Evolutionary conservation across 2,888 invertebrate genomes (phyloP).

Genomic region (Byasa hedistus): DNA sequence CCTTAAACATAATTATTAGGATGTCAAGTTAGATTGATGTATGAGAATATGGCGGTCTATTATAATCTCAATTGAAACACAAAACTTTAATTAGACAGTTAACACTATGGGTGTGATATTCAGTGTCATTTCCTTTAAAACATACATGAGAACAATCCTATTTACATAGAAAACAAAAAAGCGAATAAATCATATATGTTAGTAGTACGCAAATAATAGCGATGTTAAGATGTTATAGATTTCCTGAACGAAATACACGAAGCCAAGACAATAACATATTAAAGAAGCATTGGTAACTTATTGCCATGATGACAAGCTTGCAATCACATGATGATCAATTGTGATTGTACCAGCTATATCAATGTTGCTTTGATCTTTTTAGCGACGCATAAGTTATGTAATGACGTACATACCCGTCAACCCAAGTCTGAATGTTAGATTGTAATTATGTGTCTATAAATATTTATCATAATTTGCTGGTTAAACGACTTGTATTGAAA

Average conservation of each 20-base stretch:
- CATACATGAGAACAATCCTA: background rate
- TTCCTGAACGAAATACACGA: background rate
- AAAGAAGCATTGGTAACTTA: background rate
- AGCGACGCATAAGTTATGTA: background rate
- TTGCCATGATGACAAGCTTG: background rate
- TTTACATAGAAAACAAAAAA: background rate
- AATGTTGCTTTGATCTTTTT: background rate
- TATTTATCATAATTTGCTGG: background rate
- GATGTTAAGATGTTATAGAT: background rate
- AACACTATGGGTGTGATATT: background rate
- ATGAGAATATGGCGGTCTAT: no score
- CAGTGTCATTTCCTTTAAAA: background rate
- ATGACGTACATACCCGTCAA: background rate
- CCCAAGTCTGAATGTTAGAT: background rate
- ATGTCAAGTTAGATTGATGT: no score
- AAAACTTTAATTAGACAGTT: background rate
- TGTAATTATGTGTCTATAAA: no score
- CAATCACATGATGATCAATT: background rate
- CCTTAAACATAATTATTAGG: no score
- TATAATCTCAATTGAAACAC: no score
- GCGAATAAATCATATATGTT: background rate
- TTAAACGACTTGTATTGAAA: background rate
- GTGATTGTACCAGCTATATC: background rate
- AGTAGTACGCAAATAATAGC: background rate
- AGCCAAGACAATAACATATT: no score